Evolutionary conservation across 2,888 invertebrate genomes (phyloP), one percentile per base, ranked within the genome.

Genomic region (Leucophora obtusa): DNA sequence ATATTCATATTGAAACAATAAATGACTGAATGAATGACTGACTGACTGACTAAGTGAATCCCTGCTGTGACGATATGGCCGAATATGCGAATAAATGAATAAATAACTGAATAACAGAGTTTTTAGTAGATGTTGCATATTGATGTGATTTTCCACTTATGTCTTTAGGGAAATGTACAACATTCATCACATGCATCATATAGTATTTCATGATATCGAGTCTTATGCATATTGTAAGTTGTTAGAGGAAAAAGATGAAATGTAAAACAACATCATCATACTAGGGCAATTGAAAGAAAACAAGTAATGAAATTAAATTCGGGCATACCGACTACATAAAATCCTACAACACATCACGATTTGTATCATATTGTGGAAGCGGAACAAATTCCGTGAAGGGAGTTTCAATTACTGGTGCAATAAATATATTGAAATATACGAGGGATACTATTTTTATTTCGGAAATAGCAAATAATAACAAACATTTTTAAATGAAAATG

Each of bases 141-240:
- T 76, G 72, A 80, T 80, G 69, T 65, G 80, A 80, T 80, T 80
- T 80, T 76, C 59, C 72, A 65, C 53, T 76, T 72, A 59, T 33
- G 58, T 63, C 80, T 72, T 68, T 53, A 47, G 76, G 68, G 80
- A 79, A 79, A 79, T 54, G 28, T 18, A 4, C 56, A 56, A 73
- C 15, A 65, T 72, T 63, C 76, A 75, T 75, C 24, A 21, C 58
- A 66, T 50, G 50, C 60, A 60, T 33, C 35, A 28, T 33, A 47
- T 9, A 77, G 21, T n/a, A 51, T 53, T 62, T 56, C n/a, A 47
- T 38, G 38, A 38, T 2, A 38, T 3, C 11, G 10, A 38, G 8
- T 11, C 38, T 11, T 38, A 38, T 14, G 38, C 11, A 11, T 14
- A 2, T 11, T 1, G 38, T 38, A 1, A 38, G 10, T 11, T 1